Evolutionary conservation across 2,113 vertebrate species (phyloP), one percentile per base, ranked within the genome.

Genomic region (Leucosticte australis): DNA sequence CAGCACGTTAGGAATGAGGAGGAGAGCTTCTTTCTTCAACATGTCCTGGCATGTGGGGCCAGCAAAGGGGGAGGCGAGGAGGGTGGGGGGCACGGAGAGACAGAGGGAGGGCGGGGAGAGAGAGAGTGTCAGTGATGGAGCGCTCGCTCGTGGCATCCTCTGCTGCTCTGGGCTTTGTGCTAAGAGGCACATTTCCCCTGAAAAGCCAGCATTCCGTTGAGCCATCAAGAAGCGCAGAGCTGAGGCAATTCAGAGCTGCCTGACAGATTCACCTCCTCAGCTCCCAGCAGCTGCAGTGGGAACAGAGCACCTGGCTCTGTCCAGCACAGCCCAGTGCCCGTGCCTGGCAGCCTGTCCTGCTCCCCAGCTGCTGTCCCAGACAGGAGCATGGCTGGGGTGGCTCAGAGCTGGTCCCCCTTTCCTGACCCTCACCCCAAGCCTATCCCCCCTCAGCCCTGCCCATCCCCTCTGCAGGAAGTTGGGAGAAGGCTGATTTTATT

Each of bases 1-100:
- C 97, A 99, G 96, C 93, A 99, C 99, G 26, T 99, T 99, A 96
- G 99, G 99, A 96, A 99, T 99, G 96, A 99, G 99, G 79, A 99
- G 99, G 95, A 99, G 98, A 68, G 99, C 98, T 97, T 99, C 99
- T 98, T 99, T 99, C 98, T 99, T 99, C 98, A 99, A 98, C 99
- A 99, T 99, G 97, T 99, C 99, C 99, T 99, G 97, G 94, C 74
- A 94, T 83, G 4, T 10, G 20, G 53, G 52, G 21, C 44, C 78
- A 0, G 56, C 75, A 93, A 20, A 10, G 5, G 57, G 39, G n/a
- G 52, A 50, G 67, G 62, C 0, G 2, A 47, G 27, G 44, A 92
- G 84, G 56, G n/a, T 20, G 26, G 15, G 35, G 62, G 35, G 19
- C 62, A 89, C 10, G 0, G 80, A 86, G 57, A 92, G 67, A 78